These are phyloP conservation scores for Orthosia incerta DNA, from an alignment of 2,888 invertebrate genomes.

Conservation along the genomic window DNA sequence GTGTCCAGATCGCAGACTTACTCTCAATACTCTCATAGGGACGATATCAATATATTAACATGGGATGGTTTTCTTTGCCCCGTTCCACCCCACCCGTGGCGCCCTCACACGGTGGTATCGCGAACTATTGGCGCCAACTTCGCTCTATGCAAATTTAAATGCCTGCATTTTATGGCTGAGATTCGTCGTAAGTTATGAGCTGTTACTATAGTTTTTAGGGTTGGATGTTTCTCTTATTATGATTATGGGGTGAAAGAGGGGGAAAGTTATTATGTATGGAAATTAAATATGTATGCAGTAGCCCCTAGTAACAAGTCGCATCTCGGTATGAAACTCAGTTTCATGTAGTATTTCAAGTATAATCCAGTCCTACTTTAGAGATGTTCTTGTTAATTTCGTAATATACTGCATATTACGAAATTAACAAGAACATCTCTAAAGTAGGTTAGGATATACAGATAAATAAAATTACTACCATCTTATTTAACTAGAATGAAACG, in stretches of 20 bases:
- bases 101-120: conserved; percentile 59
- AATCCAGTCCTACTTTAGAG: no score
- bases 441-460: no score
- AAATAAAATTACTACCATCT: background rate
- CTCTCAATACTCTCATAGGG: conserved; percentile 63
- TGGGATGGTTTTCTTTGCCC: conserved; percentile 72
- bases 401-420: no score
- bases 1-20: conserved; percentile 62
- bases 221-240: conserved; percentile 60
- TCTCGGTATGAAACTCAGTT: no score
- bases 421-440: no score
- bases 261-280: conserved; percentile 28
- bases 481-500: conserved; percentile 9
- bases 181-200: conserved; percentile 70
- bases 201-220: conserved; percentile 67
- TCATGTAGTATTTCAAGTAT: no score
- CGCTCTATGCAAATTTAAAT: conserved; percentile 81
- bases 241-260: conserved; percentile 50
- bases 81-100: conserved; percentile 30
- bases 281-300: conserved; percentile 51
- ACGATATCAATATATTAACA: conserved; percentile 74
- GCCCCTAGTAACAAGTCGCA: background rate
- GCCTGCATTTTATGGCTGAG: conserved; percentile 79
- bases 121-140: conserved; percentile 73
- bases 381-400: no score